These are phyloP conservation scores for Alcedo quadribrachys DNA, from an alignment of 2,797 vertebrate species.

Conservation along the genomic window DNA sequence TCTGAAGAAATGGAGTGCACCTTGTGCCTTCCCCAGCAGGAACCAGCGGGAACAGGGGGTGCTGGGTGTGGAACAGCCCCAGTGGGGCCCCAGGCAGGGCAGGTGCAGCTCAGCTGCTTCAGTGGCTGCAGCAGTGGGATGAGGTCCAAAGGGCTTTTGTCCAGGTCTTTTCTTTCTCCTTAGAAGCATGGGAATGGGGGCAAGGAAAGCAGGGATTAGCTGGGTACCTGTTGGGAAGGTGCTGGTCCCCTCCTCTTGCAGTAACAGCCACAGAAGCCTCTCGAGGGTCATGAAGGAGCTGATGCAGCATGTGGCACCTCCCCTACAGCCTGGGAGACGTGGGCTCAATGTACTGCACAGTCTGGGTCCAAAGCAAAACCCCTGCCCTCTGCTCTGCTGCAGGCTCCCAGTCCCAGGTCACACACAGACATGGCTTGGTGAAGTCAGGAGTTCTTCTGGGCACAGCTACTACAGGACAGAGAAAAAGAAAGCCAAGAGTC, in stretches of 20 bases:
- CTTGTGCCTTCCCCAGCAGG: background rate
- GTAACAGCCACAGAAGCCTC: background rate
- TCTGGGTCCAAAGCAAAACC: fast-evolving
- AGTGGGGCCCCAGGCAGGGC: fast-evolving
- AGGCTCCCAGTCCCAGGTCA: background rate
- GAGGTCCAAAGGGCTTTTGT: background rate
- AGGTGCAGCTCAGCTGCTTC: background rate
- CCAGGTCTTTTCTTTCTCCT: background rate
- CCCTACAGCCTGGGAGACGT: background rate
- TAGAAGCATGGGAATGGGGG: background rate
- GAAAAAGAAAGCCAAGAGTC: background rate
- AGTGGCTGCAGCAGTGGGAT: fast-evolving
- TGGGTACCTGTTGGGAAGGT: fast-evolving
- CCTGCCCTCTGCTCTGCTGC: background rate
- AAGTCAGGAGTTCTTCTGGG: fast-evolving
- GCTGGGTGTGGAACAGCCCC: fast-evolving
- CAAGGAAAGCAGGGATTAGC: fast-evolving
- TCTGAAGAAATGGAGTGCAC: background rate
- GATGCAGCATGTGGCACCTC: background rate
- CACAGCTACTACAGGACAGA: background rate
- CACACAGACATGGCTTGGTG: background rate
- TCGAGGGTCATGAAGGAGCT: background rate
- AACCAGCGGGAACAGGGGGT: background rate
- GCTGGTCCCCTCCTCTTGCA: background rate
- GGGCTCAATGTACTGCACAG: fast-evolving